Evolutionary conservation across 1,140 invertebrate genomes (phyloP), one percentile per base, ranked within the genome.

Genomic region (Euwallacea fornicatus): DNA sequence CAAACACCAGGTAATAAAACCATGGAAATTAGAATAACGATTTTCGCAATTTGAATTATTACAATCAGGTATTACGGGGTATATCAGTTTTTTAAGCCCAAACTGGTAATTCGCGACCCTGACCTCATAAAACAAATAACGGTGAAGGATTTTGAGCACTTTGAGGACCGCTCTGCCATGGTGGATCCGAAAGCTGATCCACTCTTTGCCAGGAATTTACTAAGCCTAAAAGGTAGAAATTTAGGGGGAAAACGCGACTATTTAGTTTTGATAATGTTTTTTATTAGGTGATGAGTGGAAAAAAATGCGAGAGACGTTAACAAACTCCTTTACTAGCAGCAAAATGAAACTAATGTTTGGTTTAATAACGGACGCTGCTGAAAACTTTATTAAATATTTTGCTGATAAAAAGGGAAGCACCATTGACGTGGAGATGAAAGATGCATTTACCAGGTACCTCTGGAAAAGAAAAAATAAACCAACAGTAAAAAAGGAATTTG

Each of bases 71-170:
- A 74, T 61, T 68, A 43, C 56, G 72, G 72, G 33, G 42, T 70
- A 2, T 86, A 81, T 55, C 83, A 87, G 66, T 83, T 88, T 33
- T 21, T 80, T 0, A 82, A 77, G 2, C 87, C 88, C 0, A 72
- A 81, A 2, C 69, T 88, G 6, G 65, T 89, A 9, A 74, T 90
- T 0, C 83, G 84, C 46, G 87, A 89, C 76, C 84, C 84, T 0
- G 86, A 89, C 11, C 41, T 88, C 4, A 75, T 78, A 6, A 76
- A 75, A 65, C 9, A 69, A 64, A 55, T 78, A 33, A 33, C 77
- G 7, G 76, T 83, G 7, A 84, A 83, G 44, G 78, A 85, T 73
- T 86, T 86, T 66, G 78, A 81, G 41, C 70, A 78, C 43, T 85
- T 85, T 69, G 46, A 73, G 3, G 78, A 85, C 69, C 78, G 81